Conservation (phyloP, 2,888 invertebrate genomes). For the Cephus spinipes region DNA sequence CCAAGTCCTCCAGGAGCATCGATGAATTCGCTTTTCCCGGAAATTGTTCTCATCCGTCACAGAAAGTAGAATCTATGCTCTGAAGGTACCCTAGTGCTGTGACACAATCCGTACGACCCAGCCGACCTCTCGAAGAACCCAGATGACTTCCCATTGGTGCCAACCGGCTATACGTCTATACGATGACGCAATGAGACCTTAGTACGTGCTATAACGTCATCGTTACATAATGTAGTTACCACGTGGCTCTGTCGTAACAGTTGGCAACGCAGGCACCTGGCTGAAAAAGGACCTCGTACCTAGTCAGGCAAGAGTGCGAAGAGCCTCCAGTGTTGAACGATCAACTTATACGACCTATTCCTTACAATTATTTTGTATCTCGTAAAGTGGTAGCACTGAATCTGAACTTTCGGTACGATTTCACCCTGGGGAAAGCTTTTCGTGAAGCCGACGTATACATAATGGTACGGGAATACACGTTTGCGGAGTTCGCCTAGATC, state of each 20-base stretch:
- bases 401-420: not conserved
- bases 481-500: not conserved
- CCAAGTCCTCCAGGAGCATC: conserved; percentile 50
- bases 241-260: not conserved
- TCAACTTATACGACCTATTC: not conserved
- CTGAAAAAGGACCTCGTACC: not conserved
- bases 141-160: not conserved
- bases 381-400: not conserved
- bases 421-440: not conserved
- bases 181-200: not conserved
- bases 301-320: not conserved
- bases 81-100: not conserved
- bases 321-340: not conserved
- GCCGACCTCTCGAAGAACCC: not conserved
- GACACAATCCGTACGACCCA: not conserved
- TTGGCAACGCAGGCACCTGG: not conserved
- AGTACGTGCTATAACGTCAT: not conserved
- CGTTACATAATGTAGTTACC: not conserved
- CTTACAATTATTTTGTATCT: not conserved
- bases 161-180: not conserved
- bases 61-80: conserved; percentile 14
- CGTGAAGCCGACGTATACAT: not conserved
- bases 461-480: not conserved
- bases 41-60: conserved; percentile 57
- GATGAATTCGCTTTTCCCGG: conserved; percentile 56